Evolutionary conservation across 2,888 invertebrate genomes (phyloP).

Genomic region (Tenthredo distinguenda): DNA sequence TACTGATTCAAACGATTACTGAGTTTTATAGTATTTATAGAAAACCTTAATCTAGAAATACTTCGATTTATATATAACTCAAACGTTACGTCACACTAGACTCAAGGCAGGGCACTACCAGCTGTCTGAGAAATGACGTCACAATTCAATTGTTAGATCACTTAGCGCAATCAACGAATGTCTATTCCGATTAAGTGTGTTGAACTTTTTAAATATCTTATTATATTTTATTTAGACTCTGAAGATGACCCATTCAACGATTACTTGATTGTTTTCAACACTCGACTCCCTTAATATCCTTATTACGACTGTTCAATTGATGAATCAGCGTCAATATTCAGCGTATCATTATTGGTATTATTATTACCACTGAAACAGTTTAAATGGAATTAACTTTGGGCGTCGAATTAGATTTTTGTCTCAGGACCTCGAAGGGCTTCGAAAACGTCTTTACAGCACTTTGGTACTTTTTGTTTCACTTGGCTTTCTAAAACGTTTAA

Average conservation of each 20-base stretch:
- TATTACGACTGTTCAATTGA: neutral
- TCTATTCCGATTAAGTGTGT: neutral
- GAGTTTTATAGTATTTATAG: constrained; percentile 29
- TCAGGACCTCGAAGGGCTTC: neutral
- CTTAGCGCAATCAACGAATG: constrained; percentile 24
- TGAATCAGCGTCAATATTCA: neutral
- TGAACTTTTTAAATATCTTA: neutral
- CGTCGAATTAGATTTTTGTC: neutral
- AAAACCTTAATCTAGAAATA: constrained; percentile 40
- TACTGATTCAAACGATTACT: neutral
- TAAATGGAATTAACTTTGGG: neutral
- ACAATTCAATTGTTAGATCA: constrained; percentile 43
- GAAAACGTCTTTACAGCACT: constrained; percentile 7
- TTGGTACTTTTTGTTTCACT: neutral
- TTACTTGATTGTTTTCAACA: neutral
- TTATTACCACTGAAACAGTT: neutral
- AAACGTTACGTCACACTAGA: constrained; percentile 35
- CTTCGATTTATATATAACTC: constrained; percentile 33
- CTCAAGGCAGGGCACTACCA: constrained; percentile 30
- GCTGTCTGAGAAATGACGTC: constrained; percentile 42
- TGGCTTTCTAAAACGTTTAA: neutral
- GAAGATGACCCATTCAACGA: neutral
- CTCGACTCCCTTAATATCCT: neutral
- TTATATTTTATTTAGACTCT: neutral
- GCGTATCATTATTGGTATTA: neutral